Base-by-base conservation (phyloP, 1,140 invertebrate genomes). In the Formica exsecta region DNA sequence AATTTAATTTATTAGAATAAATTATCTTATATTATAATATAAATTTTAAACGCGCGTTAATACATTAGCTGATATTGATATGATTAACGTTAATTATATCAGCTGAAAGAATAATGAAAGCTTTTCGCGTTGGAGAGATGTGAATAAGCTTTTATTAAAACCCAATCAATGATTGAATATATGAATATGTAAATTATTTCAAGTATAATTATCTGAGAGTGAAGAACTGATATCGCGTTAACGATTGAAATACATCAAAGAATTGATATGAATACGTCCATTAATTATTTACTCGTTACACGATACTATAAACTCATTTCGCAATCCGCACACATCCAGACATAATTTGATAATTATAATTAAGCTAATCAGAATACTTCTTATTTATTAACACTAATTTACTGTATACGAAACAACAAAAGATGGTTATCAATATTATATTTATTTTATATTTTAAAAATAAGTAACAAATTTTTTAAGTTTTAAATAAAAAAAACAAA, bases 61-160 rank as follows among this genome's bases (percentile, higher is more conserved):
- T 32, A 44, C 11, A 76, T 76, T 62, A 76, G 38, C 5, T 29
- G 16, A 76, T 64, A 76, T 76, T n/a, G 48, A 51, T 51, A 51
- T 51, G 48, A 51, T 51, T 51, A 51, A n/a, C 36, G n/a, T 68
- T 68, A 68, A 68, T 41, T 41, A 22, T 22, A 68, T 25, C 6
- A 38, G 32, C n/a, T 22, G 36, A 66, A 59, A 61, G 11, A 61
- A 51, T 25, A 61, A 51, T 25, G 16, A 16, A 0, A 22, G 19
- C 5, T 71, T 29, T 2, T 0, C 13, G 66, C 19, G 7, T 64
- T 76, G 11, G 3, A 44, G 9, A 44, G 13, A 22, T 44, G 29
- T 25, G 59, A 81, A 73, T 73, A 73, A 71, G 38, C 22, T 44
- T 44, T 32, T 22, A 59, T 81, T 73, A 81, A 81, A 81, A 59